Evolutionary conservation across 2,113 vertebrate species (phyloP).

Genomic region (Protomyctophum bolini): DNA sequence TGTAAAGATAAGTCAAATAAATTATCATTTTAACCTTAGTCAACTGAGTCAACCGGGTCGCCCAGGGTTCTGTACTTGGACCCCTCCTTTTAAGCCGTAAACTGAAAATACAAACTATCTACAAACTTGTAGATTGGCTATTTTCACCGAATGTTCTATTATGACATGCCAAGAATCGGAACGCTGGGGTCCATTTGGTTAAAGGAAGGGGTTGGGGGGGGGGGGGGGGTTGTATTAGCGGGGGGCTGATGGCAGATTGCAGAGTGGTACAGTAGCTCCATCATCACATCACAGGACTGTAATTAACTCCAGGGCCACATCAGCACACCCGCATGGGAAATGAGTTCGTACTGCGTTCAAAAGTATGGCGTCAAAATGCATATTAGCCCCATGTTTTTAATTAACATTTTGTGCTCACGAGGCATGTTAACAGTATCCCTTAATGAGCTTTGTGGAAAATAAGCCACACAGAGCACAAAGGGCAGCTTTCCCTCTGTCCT

Average conservation of each 20-base stretch:
- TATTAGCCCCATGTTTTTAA: slow-evolving; percentile 74
- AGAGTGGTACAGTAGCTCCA: slow-evolving; percentile 50
- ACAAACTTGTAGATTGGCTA: no score
- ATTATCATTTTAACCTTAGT: no score
- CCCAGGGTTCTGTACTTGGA: no score
- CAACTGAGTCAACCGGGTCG: no score
- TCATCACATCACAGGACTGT: slow-evolving; percentile 69
- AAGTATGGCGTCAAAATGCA: slow-evolving; percentile 68
- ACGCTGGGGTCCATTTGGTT: not conserved
- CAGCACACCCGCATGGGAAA: slow-evolving; percentile 68
- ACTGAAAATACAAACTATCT: no score
- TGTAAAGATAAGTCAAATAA: no score
- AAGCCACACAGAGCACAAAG: slow-evolving; percentile 57
- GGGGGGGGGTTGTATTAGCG: slow-evolving; percentile 37
- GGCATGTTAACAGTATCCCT: slow-evolving; percentile 71
- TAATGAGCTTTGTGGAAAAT: slow-evolving; percentile 68
- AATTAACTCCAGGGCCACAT: slow-evolving; percentile 71
- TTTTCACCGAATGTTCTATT: no score
- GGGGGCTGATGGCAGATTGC: slow-evolving; percentile 28
- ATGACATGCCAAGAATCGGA: no score
- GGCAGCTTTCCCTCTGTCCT: slow-evolving; percentile 51
- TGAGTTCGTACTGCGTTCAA: slow-evolving; percentile 49
- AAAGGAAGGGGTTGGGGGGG: slow-evolving; percentile 24
- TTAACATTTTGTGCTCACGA: slow-evolving; percentile 75
- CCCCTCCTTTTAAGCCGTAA: not conserved